Evolutionary conservation across 2,888 invertebrate genomes (phyloP).

Genomic region (Heliconius ethilla): DNA sequence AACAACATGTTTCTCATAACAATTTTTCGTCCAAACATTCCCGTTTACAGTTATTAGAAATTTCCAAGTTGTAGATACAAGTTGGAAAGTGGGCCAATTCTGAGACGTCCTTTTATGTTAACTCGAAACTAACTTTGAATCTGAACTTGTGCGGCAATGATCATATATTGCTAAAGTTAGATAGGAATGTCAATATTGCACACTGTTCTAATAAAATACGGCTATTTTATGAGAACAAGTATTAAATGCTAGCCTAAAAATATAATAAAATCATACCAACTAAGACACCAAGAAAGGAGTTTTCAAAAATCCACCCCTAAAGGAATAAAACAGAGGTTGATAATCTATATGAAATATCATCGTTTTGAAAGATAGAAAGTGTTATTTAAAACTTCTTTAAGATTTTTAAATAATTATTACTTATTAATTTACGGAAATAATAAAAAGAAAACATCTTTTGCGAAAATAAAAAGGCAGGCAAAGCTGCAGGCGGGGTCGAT

Average conservation of each 20-base stretch:
- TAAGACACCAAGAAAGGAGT: too few relatives aligned
- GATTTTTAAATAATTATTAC: too few relatives aligned
- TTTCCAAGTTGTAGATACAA: slow-evolving; percentile 8
- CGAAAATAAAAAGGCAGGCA: neutral
- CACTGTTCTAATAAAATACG: neutral
- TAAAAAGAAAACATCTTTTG: neutral
- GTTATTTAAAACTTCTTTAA: too few relatives aligned
- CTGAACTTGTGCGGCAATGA: slow-evolving; percentile 17
- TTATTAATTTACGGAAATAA: neutral
- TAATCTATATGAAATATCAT: too few relatives aligned
- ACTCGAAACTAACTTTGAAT: slow-evolving; percentile 19
- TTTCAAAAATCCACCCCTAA: too few relatives aligned
- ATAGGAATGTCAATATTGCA: slow-evolving; percentile 15
- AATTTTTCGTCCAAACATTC: neutral
- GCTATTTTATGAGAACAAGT: neutral
- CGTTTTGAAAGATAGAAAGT: too few relatives aligned
- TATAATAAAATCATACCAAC: neutral
- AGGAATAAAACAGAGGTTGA: too few relatives aligned
- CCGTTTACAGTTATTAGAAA: slow-evolving; percentile 12
- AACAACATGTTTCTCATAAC: neutral
- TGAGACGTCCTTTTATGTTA: slow-evolving; percentile 28
- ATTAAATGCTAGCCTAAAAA: neutral
- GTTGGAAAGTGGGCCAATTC: slow-evolving; percentile 25
- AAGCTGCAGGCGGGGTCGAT: neutral
- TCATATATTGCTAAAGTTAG: slow-evolving; percentile 28